phyloP scores from a whole-genome alignment of 1,140 invertebrate genomes.

The Penaeus indicus region DNA sequence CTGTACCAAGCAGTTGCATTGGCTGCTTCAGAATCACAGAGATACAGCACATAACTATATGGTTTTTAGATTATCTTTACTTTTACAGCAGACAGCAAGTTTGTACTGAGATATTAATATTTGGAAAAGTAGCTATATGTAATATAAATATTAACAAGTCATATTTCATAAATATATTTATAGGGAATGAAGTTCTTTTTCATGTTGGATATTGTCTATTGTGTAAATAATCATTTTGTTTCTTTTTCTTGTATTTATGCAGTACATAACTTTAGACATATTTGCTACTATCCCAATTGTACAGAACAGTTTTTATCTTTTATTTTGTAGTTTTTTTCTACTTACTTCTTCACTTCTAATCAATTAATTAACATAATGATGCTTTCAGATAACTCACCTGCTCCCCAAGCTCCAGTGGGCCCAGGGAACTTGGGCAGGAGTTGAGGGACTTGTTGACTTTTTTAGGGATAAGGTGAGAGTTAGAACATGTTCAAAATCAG shows the following conservation, averaged over 20 bases:
- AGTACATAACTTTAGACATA: no score
- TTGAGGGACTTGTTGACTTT: conserved; percentile 69
- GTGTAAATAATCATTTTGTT: no score
- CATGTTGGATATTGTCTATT: no score
- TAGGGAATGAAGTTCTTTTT: no score
- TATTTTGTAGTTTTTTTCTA: not conserved
- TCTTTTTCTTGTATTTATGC: no score
- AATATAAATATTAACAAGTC: no score
- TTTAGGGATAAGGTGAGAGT: conserved; percentile 65
- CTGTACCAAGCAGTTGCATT: not conserved
- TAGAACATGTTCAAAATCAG: not conserved
- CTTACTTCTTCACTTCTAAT: not conserved
- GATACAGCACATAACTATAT: not conserved
- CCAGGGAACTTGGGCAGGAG: conserved; percentile 73
- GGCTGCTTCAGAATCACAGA: not conserved
- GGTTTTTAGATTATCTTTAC: not conserved
- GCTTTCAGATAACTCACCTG: conserved; percentile 68
- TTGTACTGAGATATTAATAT: no score
- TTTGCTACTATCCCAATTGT: no score
- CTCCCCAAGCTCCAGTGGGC: conserved; percentile 72
- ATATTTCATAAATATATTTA: no score
- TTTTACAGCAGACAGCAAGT: no score
- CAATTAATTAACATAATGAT: not conserved
- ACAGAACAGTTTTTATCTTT: no score
- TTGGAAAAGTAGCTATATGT: no score